These are phyloP conservation scores for Thereuonema tuberculata DNA, from an alignment of 1,140 invertebrate species.

Conservation along the genomic window DNA sequence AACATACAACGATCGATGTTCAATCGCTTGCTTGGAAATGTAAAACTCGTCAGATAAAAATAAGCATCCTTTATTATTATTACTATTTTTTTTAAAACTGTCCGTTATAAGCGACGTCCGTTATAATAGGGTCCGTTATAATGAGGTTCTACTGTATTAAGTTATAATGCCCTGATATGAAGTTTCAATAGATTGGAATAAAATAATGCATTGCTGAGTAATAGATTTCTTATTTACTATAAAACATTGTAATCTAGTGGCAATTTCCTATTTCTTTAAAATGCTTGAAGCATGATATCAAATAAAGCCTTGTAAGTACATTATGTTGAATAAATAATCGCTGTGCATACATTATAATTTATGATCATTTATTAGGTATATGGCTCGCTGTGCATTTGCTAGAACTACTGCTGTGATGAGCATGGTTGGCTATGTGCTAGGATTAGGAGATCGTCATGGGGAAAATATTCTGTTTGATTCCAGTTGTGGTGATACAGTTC, in stretches of 20 bases:
- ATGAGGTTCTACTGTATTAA: too few relatives aligned
- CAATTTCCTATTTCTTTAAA: not conserved
- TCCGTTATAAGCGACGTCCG: too few relatives aligned
- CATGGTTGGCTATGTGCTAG: slow-evolving; percentile 94
- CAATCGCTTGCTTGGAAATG: too few relatives aligned
- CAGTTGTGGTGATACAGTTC: slow-evolving; percentile 78
- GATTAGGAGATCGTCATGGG: slow-evolving; percentile 91
- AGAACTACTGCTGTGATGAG: slow-evolving; percentile 92
- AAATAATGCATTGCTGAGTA: not conserved
- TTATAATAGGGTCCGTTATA: too few relatives aligned
- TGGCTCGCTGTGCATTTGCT: slow-evolving; percentile 71
- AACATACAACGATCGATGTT: too few relatives aligned
- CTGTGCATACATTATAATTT: too few relatives aligned
- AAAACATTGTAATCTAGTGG: not conserved
- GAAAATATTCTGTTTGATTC: slow-evolving; percentile 94
- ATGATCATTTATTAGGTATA: slow-evolving; percentile 49
- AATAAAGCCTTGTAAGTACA: not conserved
- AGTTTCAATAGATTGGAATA: not conserved
- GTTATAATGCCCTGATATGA: too few relatives aligned
- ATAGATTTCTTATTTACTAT: not conserved
- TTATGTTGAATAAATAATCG: not conserved
- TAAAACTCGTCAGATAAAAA: too few relatives aligned
- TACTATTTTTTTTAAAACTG: too few relatives aligned
- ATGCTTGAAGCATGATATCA: not conserved
- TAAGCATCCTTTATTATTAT: too few relatives aligned